A percentile compares a stretch with the other conserved stretches of the same genome.
Evolutionary conservation across 2,797 vertebrate genomes (phyloP).

Genomic region (Catostomus latipinnis): DNA sequence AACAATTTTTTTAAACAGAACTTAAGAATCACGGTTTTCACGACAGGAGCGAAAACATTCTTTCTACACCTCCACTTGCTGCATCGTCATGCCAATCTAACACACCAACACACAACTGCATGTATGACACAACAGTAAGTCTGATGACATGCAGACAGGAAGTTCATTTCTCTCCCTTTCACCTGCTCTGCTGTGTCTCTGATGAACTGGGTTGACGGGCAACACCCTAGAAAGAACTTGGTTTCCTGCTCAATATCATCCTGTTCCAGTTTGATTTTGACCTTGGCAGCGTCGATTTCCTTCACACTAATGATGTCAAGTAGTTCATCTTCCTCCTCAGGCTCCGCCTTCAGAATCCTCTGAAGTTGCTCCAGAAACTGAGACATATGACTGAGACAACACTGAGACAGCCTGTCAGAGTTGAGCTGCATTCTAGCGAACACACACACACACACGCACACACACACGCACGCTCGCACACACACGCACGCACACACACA

Average conservation of each 20-base stretch:
- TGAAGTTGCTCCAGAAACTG: constrained; percentile 91
- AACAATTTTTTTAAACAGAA: constrained; percentile 58
- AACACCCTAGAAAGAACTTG: constrained; percentile 87
- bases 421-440: constrained; percentile 86
- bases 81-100: constrained; percentile 91
- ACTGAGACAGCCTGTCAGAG: constrained; percentile 78
- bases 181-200: constrained; percentile 91
- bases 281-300: constrained; percentile 77
- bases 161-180: constrained; percentile 16
- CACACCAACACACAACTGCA: constrained; percentile 25
- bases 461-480: not conserved
- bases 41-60: constrained; percentile 88
- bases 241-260: constrained; percentile 87
- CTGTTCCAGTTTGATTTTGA: constrained; percentile 91
- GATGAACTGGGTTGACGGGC: constrained; percentile 86
- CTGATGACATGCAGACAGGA: not conserved
- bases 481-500: too few relatives aligned
- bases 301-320: constrained; percentile 87
- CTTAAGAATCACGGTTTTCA: constrained; percentile 97
- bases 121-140: not conserved
- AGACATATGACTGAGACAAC: constrained; percentile 68
- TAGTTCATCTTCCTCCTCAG: constrained; percentile 85
- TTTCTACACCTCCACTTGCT: constrained; percentile 90
- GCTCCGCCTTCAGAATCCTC: constrained; percentile 90
- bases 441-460: constrained; percentile 7